Evolutionary conservation across 2,888 invertebrate genomes (phyloP), one percentile per base, ranked within the genome.

Genomic region (Heliconius ethilla): DNA sequence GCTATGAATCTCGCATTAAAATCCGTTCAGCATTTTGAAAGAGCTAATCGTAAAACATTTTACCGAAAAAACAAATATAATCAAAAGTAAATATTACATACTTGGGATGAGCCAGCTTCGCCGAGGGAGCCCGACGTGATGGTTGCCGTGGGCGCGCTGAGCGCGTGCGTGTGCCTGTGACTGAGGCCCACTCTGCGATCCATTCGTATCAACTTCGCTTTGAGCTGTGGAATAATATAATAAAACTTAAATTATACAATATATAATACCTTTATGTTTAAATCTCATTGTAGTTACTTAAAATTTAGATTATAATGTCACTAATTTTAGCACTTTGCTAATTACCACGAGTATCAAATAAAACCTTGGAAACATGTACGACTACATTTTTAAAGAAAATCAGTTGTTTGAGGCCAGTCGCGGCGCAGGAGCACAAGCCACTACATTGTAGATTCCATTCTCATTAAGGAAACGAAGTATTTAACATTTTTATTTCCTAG

Each of bases 161-260:
- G 87, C n/a, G 87, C 83, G 13, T 95, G 92, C 3, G 94, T 95
- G 76, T 95, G 94, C 77, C 94, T 93, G 78, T 94, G 95, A 75
- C 91, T 87, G 13, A 85, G 79, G 67, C 89, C 90, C 27, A 95
- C 92, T 82, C 96, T 95, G 83, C 96, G 95, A 87, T 97, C 97
- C 95, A 96, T 95, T 82, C 96, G 96, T 86, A 95, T 96, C 87
- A 97, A 89, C 80, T 96, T 96, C 82, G 95, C 92, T 87, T 96
- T 96, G 80, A 96, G 92, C 96, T 96, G 93, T 13, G 27, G 62
- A 59, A 81, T 55, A 15, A 45, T 33, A 59, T n/a, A 3, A 45
- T 70, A 25, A 27, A 51, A 51, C 15, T 51, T 22, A 18, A 51
- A 51, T 51, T 18, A 51, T 33, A 33, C 33, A 51, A 1, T 27